Percentiles rank a stretch among this genome's conserved stretches.
These are phyloP conservation scores for Rotaria macrura DNA, from an alignment of 2,888 invertebrate species.

Conservation along the genomic window DNA sequence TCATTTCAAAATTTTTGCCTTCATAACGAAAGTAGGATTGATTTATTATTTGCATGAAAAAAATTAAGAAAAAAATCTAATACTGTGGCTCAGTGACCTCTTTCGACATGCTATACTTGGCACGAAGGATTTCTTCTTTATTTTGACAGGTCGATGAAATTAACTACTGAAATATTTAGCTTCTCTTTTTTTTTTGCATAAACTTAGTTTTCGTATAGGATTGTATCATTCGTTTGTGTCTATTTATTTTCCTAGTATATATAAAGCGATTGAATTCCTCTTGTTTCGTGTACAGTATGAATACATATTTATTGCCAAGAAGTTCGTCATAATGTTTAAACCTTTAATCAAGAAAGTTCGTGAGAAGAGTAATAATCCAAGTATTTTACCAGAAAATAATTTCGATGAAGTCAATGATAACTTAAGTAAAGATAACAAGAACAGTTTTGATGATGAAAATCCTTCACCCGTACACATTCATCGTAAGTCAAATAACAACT, in stretches of 20 bases:
- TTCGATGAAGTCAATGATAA: background rate
- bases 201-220: too few species aligned
- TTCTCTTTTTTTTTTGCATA: background rate
- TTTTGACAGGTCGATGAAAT: background rate
- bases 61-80: too few species aligned
- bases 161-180: background rate
- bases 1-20: too few species aligned
- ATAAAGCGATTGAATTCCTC: background rate
- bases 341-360: constrained; percentile 3
- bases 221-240: background rate
- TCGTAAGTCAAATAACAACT: background rate
- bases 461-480: background rate
- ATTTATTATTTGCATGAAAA: too few species aligned
- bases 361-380: background rate
- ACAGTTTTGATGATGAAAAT: background rate
- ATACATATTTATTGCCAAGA: background rate
- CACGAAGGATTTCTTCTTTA: background rate
- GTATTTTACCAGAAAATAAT: background rate
- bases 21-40: too few species aligned
- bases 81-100: background rate
- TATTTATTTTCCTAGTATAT: background rate
- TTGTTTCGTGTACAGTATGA: background rate
- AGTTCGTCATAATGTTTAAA: background rate
- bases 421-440: background rate
- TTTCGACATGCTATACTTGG: background rate